Percentiles rank a stretch among this genome's conserved stretches.
phyloP scores from a whole-genome alignment of 2,888 invertebrate species.

The Pseudoips prasinana region DNA sequence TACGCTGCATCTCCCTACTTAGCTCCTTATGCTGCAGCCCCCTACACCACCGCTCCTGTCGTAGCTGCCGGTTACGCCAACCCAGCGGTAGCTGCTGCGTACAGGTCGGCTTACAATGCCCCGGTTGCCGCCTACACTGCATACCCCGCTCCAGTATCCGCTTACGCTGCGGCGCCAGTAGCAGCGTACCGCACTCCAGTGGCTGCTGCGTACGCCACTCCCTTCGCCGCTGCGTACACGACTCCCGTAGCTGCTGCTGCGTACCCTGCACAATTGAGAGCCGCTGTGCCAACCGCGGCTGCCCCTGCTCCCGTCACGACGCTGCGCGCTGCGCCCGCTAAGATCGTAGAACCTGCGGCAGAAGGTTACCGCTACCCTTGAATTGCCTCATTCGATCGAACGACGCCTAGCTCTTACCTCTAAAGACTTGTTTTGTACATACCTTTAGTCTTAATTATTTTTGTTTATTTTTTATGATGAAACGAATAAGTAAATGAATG shows the following conservation, averaged over 20 bases:
- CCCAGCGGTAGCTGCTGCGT: constrained; percentile 29
- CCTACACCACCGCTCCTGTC: constrained; percentile 21
- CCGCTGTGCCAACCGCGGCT: constrained; percentile 70
- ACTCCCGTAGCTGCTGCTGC: constrained; percentile 25
- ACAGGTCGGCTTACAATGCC: constrained; percentile 16
- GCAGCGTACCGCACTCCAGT: constrained; percentile 12
- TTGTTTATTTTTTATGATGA: constrained; percentile 44
- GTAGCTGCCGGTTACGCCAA: constrained; percentile 27
- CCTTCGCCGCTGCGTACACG: constrained; percentile 9
- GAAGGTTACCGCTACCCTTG: constrained; percentile 70
- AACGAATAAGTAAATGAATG: constrained; percentile 34
- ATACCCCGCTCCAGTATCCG: constrained; percentile 13
- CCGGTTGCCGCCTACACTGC: constrained; percentile 21
- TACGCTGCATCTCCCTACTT: constrained; percentile 22
- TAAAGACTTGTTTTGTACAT: constrained; percentile 71
- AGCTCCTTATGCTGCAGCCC: constrained; percentile 20
- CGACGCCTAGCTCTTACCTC: constrained; percentile 41
- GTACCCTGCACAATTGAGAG: constrained; percentile 33
- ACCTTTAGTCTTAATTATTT: constrained; percentile 42
- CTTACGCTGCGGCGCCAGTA: constrained; percentile 17
- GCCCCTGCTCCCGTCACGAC: constrained; percentile 80
- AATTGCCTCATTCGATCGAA: constrained; percentile 40
- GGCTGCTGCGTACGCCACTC: constrained; percentile 23
- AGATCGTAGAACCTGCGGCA: constrained; percentile 78
- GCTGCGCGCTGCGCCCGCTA: constrained; percentile 84